Percentiles rank a stretch among this genome's conserved stretches.
These are phyloP conservation scores for Meteorus sp. DNA, from an alignment of 1,140 invertebrate species.

Conservation along the genomic window DNA sequence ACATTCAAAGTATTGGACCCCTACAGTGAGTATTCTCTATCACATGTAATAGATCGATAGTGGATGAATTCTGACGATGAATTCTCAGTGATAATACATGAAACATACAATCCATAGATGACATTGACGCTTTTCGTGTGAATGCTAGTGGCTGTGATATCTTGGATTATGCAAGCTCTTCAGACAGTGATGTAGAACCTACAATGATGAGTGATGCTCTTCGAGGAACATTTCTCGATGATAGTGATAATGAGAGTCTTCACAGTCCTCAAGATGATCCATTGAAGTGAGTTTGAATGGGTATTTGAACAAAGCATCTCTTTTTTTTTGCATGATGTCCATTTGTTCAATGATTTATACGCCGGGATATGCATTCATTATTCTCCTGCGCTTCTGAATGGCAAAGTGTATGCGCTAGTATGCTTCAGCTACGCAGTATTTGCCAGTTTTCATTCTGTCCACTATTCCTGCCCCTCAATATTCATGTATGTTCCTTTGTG, in stretches of 20 bases:
- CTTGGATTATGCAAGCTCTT: conserved; percentile 74
- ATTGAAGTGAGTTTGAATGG: conserved; percentile 65
- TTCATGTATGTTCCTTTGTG: conserved; percentile 6
- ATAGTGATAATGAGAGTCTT: conserved; percentile 75
- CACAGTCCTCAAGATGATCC: conserved; percentile 78
- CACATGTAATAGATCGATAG: background rate
- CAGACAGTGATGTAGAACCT: conserved; percentile 72
- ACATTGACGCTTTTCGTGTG: conserved; percentile 63
- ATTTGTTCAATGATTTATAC: too few species aligned
- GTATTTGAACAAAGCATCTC: too few species aligned
- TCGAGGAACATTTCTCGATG: conserved; percentile 68
- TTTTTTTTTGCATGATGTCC: too few species aligned
- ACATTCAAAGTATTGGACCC: conserved; percentile 57
- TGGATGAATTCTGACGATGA: background rate
- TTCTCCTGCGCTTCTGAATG: conserved; percentile 3
- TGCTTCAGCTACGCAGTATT: conserved; percentile 11
- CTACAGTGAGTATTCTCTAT: conserved; percentile 57
- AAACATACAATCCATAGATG: conserved; percentile 51
- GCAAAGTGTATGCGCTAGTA: background rate
- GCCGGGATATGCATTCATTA: too few species aligned
- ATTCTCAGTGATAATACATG: background rate
- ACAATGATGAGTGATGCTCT: conserved; percentile 68
- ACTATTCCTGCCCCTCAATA: background rate
- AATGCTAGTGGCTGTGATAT: conserved; percentile 63
- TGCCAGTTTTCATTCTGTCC: background rate